Conservation (phyloP, 2,888 invertebrate genomes). For the Eupithecia centaureata region DNA sequence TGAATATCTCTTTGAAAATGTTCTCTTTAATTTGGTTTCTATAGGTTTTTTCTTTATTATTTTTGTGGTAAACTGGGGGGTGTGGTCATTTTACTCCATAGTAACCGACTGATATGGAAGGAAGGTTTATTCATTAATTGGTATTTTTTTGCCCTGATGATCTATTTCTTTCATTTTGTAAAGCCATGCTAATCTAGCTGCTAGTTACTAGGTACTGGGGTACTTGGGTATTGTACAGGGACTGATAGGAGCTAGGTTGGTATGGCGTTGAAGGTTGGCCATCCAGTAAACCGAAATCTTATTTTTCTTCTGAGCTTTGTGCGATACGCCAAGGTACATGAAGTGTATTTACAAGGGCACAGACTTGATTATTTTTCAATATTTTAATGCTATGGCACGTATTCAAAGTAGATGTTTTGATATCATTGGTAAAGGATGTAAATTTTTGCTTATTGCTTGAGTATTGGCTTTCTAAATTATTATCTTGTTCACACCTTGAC, state of each 20-base stretch:
- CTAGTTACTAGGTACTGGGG: not conserved
- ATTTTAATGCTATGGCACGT: constrained; percentile 15
- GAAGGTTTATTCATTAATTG: not conserved
- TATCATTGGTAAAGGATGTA: constrained; percentile 24
- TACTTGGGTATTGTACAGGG: too few species aligned
- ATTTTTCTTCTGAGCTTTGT: not conserved
- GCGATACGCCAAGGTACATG: not conserved
- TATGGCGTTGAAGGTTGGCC: not conserved
- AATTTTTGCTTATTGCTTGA: constrained; percentile 22
- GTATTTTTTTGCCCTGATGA: not conserved
- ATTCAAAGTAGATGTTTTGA: constrained; percentile 32
- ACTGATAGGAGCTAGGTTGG: not conserved
- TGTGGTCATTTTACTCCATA: not conserved
- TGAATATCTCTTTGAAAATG: not conserved
- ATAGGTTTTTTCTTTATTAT: not conserved
- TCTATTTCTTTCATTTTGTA: not conserved
- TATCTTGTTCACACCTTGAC: constrained; percentile 33
- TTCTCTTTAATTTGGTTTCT: not conserved
- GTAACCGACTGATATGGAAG: not conserved
- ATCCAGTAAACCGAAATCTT: not conserved
- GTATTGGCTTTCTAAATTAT: constrained; percentile 23
- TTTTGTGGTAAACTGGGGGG: not conserved
- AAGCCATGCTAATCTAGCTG: not conserved
- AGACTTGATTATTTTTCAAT: not conserved
- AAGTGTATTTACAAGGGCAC: not conserved